These are phyloP conservation scores for Apostichopus japonicus DNA, from an alignment of 35 echinoderm and acorn worm species.

Conservation along the genomic window DNA sequence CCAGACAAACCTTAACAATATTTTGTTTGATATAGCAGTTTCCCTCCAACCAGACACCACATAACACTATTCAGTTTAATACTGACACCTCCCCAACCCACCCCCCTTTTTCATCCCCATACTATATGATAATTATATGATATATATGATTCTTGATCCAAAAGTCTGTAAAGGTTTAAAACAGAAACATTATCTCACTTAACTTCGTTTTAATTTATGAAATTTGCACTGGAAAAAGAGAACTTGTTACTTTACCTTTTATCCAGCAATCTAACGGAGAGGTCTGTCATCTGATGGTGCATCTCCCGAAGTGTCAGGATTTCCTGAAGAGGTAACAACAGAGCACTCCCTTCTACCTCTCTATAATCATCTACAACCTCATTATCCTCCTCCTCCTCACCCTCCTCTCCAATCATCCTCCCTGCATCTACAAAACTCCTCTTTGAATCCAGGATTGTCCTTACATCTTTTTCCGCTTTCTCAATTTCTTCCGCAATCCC, in stretches of 20 bases:
- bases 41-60: too few relatives aligned
- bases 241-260: conserved; percentile 14
- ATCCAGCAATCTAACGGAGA: not conserved
- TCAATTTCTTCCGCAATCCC: not conserved
- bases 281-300: not conserved
- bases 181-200: too few relatives aligned
- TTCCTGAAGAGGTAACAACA: conserved; percentile 37
- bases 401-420: not conserved
- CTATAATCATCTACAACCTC: not conserved
- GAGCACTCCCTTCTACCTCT: conserved; percentile 1
- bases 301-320: not conserved
- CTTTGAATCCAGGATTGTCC: not conserved
- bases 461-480: not conserved
- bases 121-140: too few relatives aligned
- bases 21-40: too few relatives aligned
- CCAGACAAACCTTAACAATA: too few relatives aligned
- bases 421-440: not conserved
- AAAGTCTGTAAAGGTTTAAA: too few relatives aligned
- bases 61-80: too few relatives aligned
- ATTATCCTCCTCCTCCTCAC: not conserved
- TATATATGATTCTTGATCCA: too few relatives aligned
- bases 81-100: too few relatives aligned
- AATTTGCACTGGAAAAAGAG: too few relatives aligned
- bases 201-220: too few relatives aligned
- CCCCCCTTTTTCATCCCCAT: too few relatives aligned